phyloP scores from a whole-genome alignment of 92 coral and sea anemone genomes.

The Nematostella vectensis region DNA sequence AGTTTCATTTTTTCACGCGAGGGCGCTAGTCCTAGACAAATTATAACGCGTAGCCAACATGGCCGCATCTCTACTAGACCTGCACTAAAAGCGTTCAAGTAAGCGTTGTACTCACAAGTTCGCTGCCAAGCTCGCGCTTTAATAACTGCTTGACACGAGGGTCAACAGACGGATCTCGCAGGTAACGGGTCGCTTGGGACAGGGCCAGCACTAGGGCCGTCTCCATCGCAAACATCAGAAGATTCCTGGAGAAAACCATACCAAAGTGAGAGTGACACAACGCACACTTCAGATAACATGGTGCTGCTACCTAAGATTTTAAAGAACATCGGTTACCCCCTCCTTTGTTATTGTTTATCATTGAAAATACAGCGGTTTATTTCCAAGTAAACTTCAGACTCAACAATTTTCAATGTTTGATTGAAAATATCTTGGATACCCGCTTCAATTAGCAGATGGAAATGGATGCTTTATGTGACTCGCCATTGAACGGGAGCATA shows the following conservation, averaged over 20 bases:
- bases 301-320: too few relatives aligned
- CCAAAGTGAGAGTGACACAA: background rate
- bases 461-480: too few relatives aligned
- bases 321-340: background rate
- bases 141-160: conserved; percentile 82
- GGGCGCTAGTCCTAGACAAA: too few relatives aligned
- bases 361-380: background rate
- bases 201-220: conserved; percentile 69
- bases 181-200: conserved; percentile 90
- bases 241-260: conserved; percentile 34
- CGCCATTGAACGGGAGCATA: too few relatives aligned
- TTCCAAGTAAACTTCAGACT: too few relatives aligned
- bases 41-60: too few relatives aligned
- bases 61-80: too few relatives aligned
- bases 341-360: too few relatives aligned
- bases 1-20: too few relatives aligned
- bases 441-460: too few relatives aligned
- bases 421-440: too few relatives aligned
- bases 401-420: background rate
- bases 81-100: too few relatives aligned
- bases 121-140: conserved; percentile 94
- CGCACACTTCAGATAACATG: background rate
- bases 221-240: conserved; percentile 87
- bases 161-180: conserved; percentile 85
- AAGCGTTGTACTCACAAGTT: conserved; percentile 64